These are phyloP conservation scores for Spinus olivaceus DNA, from an alignment of 2,797 vertebrate species.

Conservation along the genomic window DNA sequence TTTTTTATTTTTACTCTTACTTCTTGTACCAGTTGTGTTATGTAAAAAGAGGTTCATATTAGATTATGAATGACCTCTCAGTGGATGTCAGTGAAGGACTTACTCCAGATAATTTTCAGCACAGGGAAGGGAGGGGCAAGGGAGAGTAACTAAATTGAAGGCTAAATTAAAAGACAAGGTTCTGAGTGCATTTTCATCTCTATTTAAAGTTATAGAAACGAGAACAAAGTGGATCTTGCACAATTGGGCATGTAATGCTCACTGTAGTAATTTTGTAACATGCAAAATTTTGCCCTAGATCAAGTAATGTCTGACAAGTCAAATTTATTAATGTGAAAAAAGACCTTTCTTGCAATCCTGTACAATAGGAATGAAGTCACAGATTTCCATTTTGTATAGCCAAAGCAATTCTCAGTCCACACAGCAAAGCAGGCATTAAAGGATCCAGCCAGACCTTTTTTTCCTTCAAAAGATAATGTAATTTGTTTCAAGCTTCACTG, in stretches of 20 bases:
- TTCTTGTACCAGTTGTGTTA: neutral
- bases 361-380: neutral
- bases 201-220: neutral
- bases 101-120: neutral
- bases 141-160: neutral
- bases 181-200: neutral
- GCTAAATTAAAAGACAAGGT: conserved; percentile 8
- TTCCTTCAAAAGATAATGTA: neutral
- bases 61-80: neutral
- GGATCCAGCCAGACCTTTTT: neutral
- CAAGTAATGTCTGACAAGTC: neutral
- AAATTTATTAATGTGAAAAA: neutral
- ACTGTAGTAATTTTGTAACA: neutral
- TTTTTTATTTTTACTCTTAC: neutral
- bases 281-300: neutral
- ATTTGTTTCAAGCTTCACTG: neutral
- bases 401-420: neutral
- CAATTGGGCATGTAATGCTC: accelerated
- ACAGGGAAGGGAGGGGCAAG: neutral
- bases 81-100: neutral
- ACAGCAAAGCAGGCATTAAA: neutral
- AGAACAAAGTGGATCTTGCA: neutral
- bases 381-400: neutral
- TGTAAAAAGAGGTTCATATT: neutral
- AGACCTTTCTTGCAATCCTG: neutral